Evolutionary conservation across 2,888 invertebrate genomes (phyloP).

Genomic region (Drosophila kuntzei): DNA sequence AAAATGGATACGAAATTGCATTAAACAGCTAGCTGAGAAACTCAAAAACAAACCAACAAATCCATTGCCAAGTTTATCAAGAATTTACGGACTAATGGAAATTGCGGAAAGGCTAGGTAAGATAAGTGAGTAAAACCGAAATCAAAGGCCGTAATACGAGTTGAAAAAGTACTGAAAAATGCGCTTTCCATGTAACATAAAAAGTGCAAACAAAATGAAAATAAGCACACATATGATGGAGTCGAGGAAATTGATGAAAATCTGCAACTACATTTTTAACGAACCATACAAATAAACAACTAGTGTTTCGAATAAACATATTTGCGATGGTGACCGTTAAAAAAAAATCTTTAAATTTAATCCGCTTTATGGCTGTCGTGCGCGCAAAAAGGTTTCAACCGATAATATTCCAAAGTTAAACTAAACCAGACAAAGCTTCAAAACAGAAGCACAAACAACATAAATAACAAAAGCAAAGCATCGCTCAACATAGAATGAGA

Average conservation of each 20-base stretch:
- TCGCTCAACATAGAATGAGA: slow-evolving; percentile 14
- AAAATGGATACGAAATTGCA: neutral
- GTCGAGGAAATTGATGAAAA: neutral
- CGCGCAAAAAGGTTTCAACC: slow-evolving; percentile 37
- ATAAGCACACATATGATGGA: neutral
- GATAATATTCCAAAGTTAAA: slow-evolving; percentile 57
- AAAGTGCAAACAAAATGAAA: neutral
- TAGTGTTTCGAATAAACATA: neutral
- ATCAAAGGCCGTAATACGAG: slow-evolving; percentile 1
- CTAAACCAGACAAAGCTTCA: slow-evolving; percentile 47
- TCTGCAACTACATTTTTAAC: neutral
- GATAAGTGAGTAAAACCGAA: neutral
- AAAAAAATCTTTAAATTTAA: slow-evolving; percentile 53
- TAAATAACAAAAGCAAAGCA: slow-evolving; percentile 44
- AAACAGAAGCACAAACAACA: slow-evolving; percentile 47
- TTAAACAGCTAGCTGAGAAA: neutral
- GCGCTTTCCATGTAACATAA: slow-evolving; percentile 10
- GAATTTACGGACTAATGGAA: slow-evolving; percentile 59
- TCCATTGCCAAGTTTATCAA: slow-evolving; percentile 40
- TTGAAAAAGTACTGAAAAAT: slow-evolving; percentile 7
- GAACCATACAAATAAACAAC: slow-evolving; percentile 1
- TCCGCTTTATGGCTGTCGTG: slow-evolving; percentile 53
- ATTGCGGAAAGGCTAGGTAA: slow-evolving; percentile 34
- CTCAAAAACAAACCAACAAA: slow-evolving; percentile 9
- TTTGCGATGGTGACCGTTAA: neutral